Evolutionary conservation across 2,113 vertebrate species (phyloP).

Genomic region (Rhinoptilus africanus): DNA sequence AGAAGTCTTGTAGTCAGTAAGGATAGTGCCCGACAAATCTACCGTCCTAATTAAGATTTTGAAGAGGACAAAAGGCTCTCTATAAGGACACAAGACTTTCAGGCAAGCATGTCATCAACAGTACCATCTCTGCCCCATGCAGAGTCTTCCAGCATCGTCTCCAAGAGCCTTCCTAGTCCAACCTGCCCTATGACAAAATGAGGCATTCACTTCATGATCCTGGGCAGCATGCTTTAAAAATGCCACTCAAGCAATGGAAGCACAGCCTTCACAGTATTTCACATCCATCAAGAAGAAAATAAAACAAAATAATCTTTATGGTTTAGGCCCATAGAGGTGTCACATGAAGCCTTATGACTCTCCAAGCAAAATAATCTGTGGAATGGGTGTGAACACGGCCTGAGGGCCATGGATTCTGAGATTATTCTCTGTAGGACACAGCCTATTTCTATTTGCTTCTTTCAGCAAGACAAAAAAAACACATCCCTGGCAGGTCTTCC

Average conservation of each 20-base stretch:
- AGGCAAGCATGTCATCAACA: not conserved
- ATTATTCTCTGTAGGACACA: not conserved
- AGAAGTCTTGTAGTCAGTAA: not conserved
- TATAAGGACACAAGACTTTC: not conserved
- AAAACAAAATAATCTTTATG: not conserved
- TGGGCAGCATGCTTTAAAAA: not conserved
- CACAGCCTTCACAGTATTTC: not conserved
- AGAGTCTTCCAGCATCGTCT: not conserved
- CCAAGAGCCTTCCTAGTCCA: not conserved
- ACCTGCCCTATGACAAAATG: not conserved
- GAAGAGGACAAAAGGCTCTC: not conserved
- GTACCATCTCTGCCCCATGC: not conserved
- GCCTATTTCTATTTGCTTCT: not conserved
- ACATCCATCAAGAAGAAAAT: not conserved
- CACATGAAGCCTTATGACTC: not conserved
- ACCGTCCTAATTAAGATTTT: not conserved
- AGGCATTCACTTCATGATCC: not conserved
- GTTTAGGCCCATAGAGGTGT: not conserved
- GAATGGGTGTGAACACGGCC: not conserved
- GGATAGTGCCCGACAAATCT: not conserved
- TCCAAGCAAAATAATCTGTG: not conserved
- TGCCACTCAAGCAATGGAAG: not conserved
- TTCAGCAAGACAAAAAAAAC: not conserved
- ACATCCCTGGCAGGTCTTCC: not conserved
- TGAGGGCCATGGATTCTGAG: not conserved